phyloP scores from a whole-genome alignment of 2,888 invertebrate genomes.

The Xestia xanthographa region DNA sequence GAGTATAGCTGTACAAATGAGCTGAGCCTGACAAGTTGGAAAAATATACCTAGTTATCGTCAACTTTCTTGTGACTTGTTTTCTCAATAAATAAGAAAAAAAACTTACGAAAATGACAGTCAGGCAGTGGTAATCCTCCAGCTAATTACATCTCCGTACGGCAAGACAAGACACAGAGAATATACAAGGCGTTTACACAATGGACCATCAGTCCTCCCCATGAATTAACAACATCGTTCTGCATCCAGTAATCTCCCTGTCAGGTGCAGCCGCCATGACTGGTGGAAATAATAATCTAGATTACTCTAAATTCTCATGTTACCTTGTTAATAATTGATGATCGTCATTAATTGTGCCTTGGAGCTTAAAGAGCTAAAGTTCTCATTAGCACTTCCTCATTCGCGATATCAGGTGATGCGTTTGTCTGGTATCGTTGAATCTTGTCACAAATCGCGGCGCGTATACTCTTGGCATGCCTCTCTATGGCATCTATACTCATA shows the following conservation, averaged over 20 bases:
- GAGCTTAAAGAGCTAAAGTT: neutral
- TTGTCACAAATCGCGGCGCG: neutral
- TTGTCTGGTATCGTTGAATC: neutral
- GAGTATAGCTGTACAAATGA: too few species aligned
- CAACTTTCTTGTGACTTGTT: neutral
- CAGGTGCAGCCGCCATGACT: slow-evolving; percentile 3
- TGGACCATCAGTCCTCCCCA: neutral
- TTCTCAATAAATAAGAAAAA: too few species aligned
- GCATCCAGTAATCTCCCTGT: slow-evolving; percentile 33
- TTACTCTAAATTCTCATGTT: neutral
- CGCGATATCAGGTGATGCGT: neutral
- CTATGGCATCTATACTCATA: neutral
- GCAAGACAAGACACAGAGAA: slow-evolving; percentile 17
- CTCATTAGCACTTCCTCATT: neutral
- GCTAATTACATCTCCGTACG: slow-evolving; percentile 2
- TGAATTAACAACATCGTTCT: slow-evolving; percentile 30
- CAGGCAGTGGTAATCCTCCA: neutral
- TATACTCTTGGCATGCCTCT: neutral
- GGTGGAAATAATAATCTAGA: slow-evolving; percentile 5
- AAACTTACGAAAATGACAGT: too few species aligned
- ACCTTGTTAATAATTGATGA: slow-evolving; percentile 31
- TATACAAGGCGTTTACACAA: slow-evolving; percentile 13
- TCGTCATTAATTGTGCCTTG: slow-evolving; percentile 2
- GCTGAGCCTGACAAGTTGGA: too few species aligned
- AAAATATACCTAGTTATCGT: too few species aligned